phyloP scores from a whole-genome alignment of 2,113 vertebrate species.

The Hemicordylus capensis region DNA sequence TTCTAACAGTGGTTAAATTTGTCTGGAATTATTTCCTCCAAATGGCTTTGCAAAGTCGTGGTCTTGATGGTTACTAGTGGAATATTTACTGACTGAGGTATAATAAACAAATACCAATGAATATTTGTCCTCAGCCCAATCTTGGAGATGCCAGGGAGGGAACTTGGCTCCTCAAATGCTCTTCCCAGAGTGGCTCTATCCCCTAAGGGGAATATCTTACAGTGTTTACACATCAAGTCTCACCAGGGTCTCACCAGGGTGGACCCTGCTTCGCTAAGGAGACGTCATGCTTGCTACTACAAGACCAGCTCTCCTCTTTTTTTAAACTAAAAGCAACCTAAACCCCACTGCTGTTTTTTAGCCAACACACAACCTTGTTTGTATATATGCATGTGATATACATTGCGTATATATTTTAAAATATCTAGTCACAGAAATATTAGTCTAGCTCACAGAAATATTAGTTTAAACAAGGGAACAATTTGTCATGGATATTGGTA shows the following conservation, averaged over 20 bases:
- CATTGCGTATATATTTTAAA: not conserved
- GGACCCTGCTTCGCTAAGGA: too few species aligned
- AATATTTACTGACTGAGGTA: accelerated
- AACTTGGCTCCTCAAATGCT: too few species aligned
- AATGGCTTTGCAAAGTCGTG: not conserved
- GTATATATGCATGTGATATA: not conserved
- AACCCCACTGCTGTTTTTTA: not conserved
- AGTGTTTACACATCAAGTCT: too few species aligned
- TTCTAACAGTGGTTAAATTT: not conserved
- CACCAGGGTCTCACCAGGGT: too few species aligned
- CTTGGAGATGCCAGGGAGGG: too few species aligned
- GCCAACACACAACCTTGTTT: not conserved
- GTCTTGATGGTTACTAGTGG: not conserved
- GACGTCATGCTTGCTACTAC: too few species aligned
- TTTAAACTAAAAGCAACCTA: not conserved
- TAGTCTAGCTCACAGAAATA: too few species aligned
- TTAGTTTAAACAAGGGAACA: too few species aligned
- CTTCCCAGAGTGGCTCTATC: too few species aligned
- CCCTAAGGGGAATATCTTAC: too few species aligned
- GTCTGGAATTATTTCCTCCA: not conserved
- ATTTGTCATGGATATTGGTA: not conserved
- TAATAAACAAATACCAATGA: not conserved
- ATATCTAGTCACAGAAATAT: too few species aligned
- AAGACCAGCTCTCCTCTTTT: too few species aligned
- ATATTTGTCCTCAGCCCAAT: not conserved